Base-by-base conservation (phyloP, 2,888 invertebrate genomes). In the Eudemis profundana region DNA sequence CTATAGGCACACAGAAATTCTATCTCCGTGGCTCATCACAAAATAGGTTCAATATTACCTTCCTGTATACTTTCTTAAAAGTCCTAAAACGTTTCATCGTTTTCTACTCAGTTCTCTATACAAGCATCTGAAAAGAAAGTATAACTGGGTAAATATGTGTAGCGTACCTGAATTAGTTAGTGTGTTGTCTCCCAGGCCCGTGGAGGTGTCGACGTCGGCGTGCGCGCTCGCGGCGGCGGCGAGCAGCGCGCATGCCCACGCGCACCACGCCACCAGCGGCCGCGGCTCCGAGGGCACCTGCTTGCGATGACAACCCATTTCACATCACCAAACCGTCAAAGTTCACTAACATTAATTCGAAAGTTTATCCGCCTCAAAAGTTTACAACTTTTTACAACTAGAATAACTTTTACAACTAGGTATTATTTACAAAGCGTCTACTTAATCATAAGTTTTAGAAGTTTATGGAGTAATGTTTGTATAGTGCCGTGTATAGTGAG, bases 121-220 rank as follows among this genome's bases (percentile, higher is more conserved):
- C 23, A 23, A n/a, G n/a, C n/a, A n/a, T n/a, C n/a, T n/a, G n/a
- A n/a, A 23, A 23, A 23, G 3, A 7, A 46, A 8, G 21, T 10
- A 10, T 14, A 8, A 10, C 17, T 21, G 38, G 4, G 12, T 19
- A 21, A n/a, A n/a, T n/a, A n/a, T n/a, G n/a, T n/a, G n/a, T n/a
- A n/a, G n/a, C n/a, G 68, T 83, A 91, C 92, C 92, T 86, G 92
- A 83, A 77, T 92, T 92, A 42, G 89, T 87, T 21, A 91, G 83
- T 14, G 89, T 87, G 71, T 93, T 93, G 70, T 93, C 93, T 5
- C 92, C 87, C 42, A 88, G 85, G 8, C 92, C 92, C 7, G 93
- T 93, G 63, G 92, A 92, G 21, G 93, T 92, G 75, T 92, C 92
- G 53, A 90, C 87, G 70, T 92, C 92, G 23, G 90, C 83, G 68